Evolutionary conservation across 53 echinoderm and acorn worm genomes (phyloP), one percentile per base, ranked within the genome.

Genomic region (Temnopleurus reevesii): DNA sequence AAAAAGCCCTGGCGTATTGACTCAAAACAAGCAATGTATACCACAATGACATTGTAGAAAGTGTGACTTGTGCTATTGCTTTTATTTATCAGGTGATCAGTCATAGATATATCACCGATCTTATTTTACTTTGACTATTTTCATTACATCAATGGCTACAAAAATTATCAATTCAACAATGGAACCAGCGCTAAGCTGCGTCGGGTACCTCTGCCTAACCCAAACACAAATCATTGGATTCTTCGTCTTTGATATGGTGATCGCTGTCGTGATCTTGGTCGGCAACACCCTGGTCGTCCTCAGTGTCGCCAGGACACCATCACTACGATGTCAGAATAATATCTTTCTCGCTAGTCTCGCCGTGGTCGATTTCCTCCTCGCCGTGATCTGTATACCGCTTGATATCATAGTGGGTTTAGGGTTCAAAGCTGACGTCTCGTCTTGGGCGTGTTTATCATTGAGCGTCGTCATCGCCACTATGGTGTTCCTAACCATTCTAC

Each of bases 321-420:
- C 79, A n/a, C 76, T 93, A 81, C 87, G 83, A 46, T 76, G 90
- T 18, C 89, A 90, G 51, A 92, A 90, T n/a, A 94, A 92, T 65
- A 41, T 90, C 34, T 90, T 94, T 21, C 61, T 94, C 24, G 89
- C 91, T 6, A 94, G 92, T 65, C 77, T 94, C 46, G 94, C 94
- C 28, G 83, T 89, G 26, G 94, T 79, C 19, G 94, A 94, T 55
- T 83, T 92, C 29, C 83, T 92, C 10, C 89, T 90, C 35, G 90
- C 90, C 8, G 53, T 89, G 30, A 45, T 92, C 4, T 92, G 92
- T 30, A 86, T 94, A 17, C 94, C 94, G 3, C 76, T 90, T 28
- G 93, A 93, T 82, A 81, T 89, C 59, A 24, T 71, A 24, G 46
- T 90, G 55, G 89, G 45, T 30, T 83, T 91, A 45, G 91, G 91